Percentiles rank a stretch among this genome's conserved stretches.
phyloP scores from a whole-genome alignment of 2,797 vertebrate genomes.

The Oreochromis grahami region DNA sequence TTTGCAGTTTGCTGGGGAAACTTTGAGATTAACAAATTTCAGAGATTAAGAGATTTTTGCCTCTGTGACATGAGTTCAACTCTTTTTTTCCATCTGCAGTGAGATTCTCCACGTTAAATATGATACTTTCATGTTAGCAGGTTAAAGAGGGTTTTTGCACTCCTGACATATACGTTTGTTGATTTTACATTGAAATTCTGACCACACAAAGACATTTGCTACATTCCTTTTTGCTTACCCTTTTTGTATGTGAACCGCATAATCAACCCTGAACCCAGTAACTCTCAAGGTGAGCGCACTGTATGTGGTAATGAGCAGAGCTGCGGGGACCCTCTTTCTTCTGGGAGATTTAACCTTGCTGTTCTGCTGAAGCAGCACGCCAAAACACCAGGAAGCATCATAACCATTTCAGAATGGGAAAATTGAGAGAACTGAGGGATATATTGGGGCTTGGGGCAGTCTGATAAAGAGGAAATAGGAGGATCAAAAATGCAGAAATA shows the following conservation, averaged over 20 bases:
- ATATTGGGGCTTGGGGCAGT: not conserved
- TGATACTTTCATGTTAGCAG: not conserved
- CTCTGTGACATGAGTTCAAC: slow-evolving; percentile 10
- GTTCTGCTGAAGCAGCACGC: slow-evolving; percentile 64
- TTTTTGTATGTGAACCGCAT: slow-evolving; percentile 30
- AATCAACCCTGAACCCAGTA: slow-evolving; percentile 32
- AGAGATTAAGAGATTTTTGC: slow-evolving; percentile 26
- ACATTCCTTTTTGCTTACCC: not conserved
- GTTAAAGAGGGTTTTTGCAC: not conserved
- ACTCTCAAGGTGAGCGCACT: slow-evolving; percentile 33
- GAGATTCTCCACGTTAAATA: not conserved
- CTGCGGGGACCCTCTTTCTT: slow-evolving; percentile 42
- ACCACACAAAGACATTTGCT: not conserved
- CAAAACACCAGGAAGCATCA: slow-evolving; percentile 35
- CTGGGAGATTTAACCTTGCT: slow-evolving; percentile 61
- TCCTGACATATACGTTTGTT: not conserved
- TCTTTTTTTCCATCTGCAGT: not conserved
- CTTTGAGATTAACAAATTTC: slow-evolving; percentile 16
- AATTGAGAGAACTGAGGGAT: not conserved
- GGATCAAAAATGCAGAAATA: not conserved
- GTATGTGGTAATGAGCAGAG: slow-evolving; percentile 26
- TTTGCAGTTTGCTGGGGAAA: slow-evolving; percentile 5
- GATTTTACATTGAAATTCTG: not conserved
- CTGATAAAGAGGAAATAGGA: not conserved
- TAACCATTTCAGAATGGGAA: not conserved